Evolutionary conservation across 1,140 invertebrate genomes (phyloP).

Genomic region (Microvelia longipes): DNA sequence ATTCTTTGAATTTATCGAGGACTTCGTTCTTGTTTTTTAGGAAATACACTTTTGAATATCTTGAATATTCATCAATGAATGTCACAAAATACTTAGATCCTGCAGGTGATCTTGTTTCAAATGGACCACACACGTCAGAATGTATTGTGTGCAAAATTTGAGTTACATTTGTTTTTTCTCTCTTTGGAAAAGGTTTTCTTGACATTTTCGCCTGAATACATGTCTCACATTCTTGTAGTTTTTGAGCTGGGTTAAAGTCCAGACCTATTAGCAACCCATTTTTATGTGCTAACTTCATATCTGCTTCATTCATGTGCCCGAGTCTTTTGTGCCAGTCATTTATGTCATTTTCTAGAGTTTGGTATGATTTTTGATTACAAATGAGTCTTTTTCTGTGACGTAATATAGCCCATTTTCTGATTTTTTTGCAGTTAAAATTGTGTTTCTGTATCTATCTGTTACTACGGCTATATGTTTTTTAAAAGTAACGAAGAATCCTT

Average conservation of each 20-base stretch:
- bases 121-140: neutral
- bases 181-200: neutral
- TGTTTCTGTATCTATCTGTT: neutral
- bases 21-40: conserved; percentile 9
- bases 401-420: neutral
- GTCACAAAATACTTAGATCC: neutral
- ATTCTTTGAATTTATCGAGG: conserved; percentile 2
- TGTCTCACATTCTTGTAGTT: neutral
- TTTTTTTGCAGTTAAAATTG: neutral
- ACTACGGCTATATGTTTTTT: neutral
- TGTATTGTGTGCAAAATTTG: neutral
- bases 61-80: neutral
- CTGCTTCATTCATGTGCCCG: neutral
- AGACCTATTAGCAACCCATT: neutral
- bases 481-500: too few relatives aligned
- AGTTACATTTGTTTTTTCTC: neutral
- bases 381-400: neutral
- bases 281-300: neutral
- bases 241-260: neutral
- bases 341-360: neutral
- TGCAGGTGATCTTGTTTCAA: neutral
- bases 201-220: neutral
- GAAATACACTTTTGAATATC: neutral
- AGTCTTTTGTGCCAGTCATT: neutral
- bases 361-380: neutral